phyloP scores from a whole-genome alignment of 2,113 vertebrate species.

The Passer montanus region DNA sequence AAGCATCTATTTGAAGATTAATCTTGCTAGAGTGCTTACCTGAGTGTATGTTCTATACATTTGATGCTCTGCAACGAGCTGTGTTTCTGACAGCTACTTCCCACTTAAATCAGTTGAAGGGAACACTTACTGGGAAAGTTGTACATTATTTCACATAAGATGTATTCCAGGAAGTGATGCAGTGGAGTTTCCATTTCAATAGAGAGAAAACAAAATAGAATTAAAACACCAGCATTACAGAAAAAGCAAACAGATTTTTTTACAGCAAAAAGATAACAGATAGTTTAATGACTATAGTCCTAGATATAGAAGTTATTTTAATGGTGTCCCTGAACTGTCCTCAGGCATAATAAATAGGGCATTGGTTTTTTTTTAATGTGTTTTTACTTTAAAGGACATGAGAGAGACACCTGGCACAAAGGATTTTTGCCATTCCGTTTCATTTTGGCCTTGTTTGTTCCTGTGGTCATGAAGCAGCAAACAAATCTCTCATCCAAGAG shows the following conservation, averaged over 20 bases:
- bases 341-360: too few species aligned
- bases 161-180: background rate
- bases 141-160: fast-evolving
- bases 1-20: background rate
- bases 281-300: too few species aligned
- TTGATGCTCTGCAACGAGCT: background rate
- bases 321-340: too few species aligned
- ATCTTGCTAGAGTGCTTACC: background rate
- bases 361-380: background rate
- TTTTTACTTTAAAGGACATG: background rate
- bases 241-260: background rate
- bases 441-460: background rate
- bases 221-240: background rate
- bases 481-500: background rate
- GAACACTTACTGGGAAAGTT: background rate
- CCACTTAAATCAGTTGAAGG: background rate
- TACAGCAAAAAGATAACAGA: too few species aligned
- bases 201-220: background rate
- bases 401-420: background rate
- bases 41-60: background rate
- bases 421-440: background rate
- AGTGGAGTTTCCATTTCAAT: background rate
- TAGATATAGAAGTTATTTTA: too few species aligned
- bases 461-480: background rate
- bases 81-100: background rate